These are phyloP conservation scores for Laticauda colubrina DNA, from an alignment of 2,113 vertebrate species.

Conservation along the genomic window DNA sequence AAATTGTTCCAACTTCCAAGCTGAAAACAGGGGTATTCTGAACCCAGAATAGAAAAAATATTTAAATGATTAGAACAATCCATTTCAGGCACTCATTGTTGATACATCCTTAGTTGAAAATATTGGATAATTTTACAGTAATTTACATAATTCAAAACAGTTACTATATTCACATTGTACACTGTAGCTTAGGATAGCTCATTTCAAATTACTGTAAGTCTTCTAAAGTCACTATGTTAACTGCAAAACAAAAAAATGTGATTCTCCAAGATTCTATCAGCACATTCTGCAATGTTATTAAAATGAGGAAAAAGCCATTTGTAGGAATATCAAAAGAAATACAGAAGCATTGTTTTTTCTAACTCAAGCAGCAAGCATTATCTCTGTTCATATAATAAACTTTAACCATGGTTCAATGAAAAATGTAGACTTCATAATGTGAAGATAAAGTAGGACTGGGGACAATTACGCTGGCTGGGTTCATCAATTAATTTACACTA, in stretches of 20 bases:
- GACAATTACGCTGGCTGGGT: background rate
- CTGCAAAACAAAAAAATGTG: background rate
- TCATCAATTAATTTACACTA: background rate
- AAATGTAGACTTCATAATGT: background rate
- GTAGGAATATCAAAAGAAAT: background rate
- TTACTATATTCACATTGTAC: background rate
- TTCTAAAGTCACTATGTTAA: background rate
- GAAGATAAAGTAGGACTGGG: background rate
- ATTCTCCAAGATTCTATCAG: background rate
- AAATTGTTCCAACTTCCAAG: background rate
- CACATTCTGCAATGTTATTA: background rate
- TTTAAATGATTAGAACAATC: background rate
- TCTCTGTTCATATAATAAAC: background rate
- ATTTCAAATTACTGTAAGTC: background rate
- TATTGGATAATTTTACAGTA: background rate
- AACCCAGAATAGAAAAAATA: background rate
- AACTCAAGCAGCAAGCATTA: background rate
- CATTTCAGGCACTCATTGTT: background rate
- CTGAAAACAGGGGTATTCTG: background rate
- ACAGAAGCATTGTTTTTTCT: background rate
- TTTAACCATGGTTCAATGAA: background rate
- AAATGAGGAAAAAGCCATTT: background rate
- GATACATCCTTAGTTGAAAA: background rate
- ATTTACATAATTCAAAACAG: background rate
- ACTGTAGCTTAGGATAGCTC: background rate